These are phyloP conservation scores for Leptodactylus fuscus DNA, from an alignment of 2,113 vertebrate genomes.

Conservation along the genomic window DNA sequence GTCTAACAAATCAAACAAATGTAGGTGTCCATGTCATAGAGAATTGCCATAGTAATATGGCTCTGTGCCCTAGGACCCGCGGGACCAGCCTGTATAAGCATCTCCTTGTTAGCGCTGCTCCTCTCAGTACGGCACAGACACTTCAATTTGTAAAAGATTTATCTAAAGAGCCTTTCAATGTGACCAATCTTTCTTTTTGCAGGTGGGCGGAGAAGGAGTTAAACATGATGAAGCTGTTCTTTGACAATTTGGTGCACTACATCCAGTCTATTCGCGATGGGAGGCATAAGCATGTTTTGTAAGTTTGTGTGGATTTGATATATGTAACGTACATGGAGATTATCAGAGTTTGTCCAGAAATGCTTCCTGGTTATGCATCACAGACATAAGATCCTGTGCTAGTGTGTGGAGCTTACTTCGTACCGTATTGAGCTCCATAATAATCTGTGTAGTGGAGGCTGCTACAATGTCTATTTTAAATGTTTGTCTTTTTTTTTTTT, in stretches of 20 bases:
- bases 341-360: not conserved
- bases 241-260: constrained; percentile 96
- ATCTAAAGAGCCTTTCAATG: not conserved
- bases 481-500: too few species aligned
- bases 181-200: constrained; percentile 9
- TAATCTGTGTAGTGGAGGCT: too few species aligned
- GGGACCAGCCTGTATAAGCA: too few species aligned
- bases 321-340: not conserved
- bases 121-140: too few species aligned
- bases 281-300: constrained; percentile 92
- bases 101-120: too few species aligned
- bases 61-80: too few species aligned
- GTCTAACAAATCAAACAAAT: too few species aligned
- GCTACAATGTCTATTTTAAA: too few species aligned
- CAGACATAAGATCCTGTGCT: not conserved
- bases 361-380: not conserved
- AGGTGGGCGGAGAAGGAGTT: constrained; percentile 99
- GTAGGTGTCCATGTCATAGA: not conserved
- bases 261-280: constrained; percentile 93
- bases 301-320: constrained; percentile 70
- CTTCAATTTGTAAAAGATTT: too few species aligned
- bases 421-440: too few species aligned
- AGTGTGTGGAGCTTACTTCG: too few species aligned
- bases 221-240: constrained; percentile 99
- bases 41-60: not conserved